A percentile compares a stretch with the other conserved stretches of the same genome.
phyloP scores from a whole-genome alignment of 1,140 invertebrate species.

The Propsilocerus akamusi region DNA sequence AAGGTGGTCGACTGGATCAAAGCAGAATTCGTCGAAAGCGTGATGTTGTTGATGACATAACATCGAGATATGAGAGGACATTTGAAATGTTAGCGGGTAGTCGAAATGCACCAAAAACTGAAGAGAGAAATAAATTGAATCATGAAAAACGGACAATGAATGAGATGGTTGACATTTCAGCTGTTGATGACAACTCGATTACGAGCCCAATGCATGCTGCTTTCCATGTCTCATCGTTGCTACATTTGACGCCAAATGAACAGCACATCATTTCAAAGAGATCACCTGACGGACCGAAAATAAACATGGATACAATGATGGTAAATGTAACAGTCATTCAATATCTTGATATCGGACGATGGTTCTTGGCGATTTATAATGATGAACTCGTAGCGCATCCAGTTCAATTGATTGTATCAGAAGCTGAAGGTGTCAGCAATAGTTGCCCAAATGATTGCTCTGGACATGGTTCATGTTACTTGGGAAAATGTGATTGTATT shows the following conservation, averaged over 20 bases:
- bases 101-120: too few species aligned
- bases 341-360: slow-evolving; percentile 78
- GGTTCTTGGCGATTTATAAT: slow-evolving; percentile 93
- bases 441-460: slow-evolving; percentile 89
- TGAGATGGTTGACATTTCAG: not conserved
- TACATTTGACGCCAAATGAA: slow-evolving; percentile 15
- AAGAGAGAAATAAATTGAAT: not conserved
- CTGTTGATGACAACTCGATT: not conserved
- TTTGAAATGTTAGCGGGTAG: slow-evolving; percentile 24
- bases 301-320: slow-evolving; percentile 43
- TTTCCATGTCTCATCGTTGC: not conserved
- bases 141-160: not conserved
- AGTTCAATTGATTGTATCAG: slow-evolving; percentile 59
- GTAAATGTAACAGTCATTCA: slow-evolving; percentile 71
- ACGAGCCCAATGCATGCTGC: not conserved
- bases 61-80: slow-evolving; percentile 27
- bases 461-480: slow-evolving; percentile 82
- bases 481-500: slow-evolving; percentile 90
- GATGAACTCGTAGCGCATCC: slow-evolving; percentile 72
- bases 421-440: slow-evolving; percentile 70
- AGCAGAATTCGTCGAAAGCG: slow-evolving; percentile 37
- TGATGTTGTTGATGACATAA: slow-evolving; percentile 27
- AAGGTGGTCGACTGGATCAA: slow-evolving; percentile 60
- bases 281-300: slow-evolving; percentile 25
- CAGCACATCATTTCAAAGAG: slow-evolving; percentile 35